A percentile compares a stretch with the other conserved stretches of the same genome.
These are phyloP conservation scores for Luidia sarsii DNA, from an alignment of 53 echinoderm and acorn worm species.

Conservation along the genomic window DNA sequence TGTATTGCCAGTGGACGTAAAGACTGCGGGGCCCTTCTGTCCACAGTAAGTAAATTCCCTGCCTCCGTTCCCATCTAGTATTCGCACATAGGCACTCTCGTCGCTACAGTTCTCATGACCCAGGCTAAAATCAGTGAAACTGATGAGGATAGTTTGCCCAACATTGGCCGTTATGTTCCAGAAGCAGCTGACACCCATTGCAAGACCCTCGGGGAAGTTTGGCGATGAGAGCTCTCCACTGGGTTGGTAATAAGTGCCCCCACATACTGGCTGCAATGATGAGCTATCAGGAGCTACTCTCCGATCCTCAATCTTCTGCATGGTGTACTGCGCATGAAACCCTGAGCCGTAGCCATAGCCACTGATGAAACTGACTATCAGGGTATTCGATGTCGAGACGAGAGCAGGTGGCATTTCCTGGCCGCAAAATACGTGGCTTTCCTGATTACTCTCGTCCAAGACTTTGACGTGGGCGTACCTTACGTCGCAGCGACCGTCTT, in stretches of 20 bases:
- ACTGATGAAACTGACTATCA: conserved; percentile 15
- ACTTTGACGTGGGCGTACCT: conserved; percentile 14
- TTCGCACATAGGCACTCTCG: background rate
- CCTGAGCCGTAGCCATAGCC: conserved; percentile 22
- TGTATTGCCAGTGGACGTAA: conserved; percentile 25
- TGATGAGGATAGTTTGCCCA: conserved; percentile 10
- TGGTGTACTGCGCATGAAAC: conserved; percentile 10
- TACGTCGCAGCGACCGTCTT: background rate
- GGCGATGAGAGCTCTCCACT: conserved; percentile 8
- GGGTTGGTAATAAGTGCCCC: conserved; percentile 1
- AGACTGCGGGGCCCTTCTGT: background rate
- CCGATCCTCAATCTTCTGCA: background rate
- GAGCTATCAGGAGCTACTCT: background rate
- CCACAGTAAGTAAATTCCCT: conserved; percentile 33
- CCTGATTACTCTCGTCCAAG: background rate
- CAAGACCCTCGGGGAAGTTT: conserved; percentile 9
- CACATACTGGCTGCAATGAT: background rate
- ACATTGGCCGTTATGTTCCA: conserved; percentile 37
- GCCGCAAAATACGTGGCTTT: conserved; percentile 25
- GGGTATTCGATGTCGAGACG: background rate
- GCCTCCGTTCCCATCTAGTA: background rate
- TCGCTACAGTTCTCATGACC: background rate
- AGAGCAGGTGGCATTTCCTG: background rate
- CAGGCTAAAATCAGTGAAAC: background rate
- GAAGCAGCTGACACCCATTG: conserved; percentile 7